phyloP scores from a whole-genome alignment of 2,113 vertebrate genomes.

The Sialia sialis region DNA sequence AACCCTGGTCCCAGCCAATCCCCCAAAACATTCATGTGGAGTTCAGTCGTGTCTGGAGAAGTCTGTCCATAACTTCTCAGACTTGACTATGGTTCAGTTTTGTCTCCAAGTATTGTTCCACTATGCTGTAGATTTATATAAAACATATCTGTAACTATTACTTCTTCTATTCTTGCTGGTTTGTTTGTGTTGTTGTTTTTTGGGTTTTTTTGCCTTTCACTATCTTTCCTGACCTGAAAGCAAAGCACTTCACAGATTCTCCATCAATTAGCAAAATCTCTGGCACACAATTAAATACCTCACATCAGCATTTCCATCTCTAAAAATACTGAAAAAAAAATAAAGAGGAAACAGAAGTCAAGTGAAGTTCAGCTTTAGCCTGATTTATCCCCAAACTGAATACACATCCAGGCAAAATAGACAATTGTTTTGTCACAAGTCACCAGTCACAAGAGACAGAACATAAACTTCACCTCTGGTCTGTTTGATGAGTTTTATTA shows the following conservation, averaged over 20 bases:
- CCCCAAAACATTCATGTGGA: background rate
- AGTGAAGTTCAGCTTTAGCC: conserved; percentile 1
- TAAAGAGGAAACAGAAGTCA: conserved; percentile 32
- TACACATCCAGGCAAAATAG: conserved; percentile 9
- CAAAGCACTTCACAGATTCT: background rate
- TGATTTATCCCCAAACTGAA: background rate
- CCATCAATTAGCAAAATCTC: conserved; percentile 1
- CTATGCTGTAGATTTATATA: background rate
- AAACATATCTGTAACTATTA: background rate
- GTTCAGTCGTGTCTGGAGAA: background rate
- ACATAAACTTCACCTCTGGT: background rate
- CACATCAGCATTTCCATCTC: background rate
- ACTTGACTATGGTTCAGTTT: background rate
- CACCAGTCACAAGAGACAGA: background rate
- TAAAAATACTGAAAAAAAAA: background rate
- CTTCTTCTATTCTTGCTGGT: background rate
- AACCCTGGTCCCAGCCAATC: background rate
- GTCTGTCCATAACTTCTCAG: fast-evolving
- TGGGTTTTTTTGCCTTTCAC: background rate
- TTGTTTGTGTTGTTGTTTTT: background rate
- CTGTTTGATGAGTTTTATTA: background rate
- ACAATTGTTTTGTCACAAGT: too few species aligned
- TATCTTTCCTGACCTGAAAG: background rate
- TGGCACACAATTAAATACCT: background rate
- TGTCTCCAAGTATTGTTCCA: background rate